Base-by-base conservation (phyloP, 2,888 invertebrate genomes). In the Rhagium mordax region DNA sequence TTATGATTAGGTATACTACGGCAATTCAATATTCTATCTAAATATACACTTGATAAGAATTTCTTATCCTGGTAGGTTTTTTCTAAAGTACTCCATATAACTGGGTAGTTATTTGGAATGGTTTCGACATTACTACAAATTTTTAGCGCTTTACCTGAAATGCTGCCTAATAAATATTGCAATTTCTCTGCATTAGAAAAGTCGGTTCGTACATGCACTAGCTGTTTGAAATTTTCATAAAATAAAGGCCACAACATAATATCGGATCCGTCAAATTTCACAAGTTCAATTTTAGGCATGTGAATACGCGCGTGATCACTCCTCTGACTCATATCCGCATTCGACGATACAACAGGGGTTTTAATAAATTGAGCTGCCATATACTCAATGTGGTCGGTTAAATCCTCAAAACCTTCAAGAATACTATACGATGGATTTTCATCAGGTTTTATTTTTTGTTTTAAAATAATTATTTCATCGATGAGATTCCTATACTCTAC, bases 221-320 rank as follows among this genome's bases (percentile, higher is more conserved):
- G 29, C 20, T 72, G 69, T 16, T 68, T 72, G 48, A 72, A 72
- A 64, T 68, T 72, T 62, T 72, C 64, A 59, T 72, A 59, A 62
- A 72, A 72, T 27, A 69, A 18, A 24, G 73, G 27, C 60, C 73
- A 66, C 16, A 70, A 27, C 20, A 61, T 33, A 20, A 64, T 51
- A 61, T 72, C 61, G 4, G 49, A 29, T 8, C 62, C 72, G 21
- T 71, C 65, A 33, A 71, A 59, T 57, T 71, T 71, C 41, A 71
- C 47, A 6, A 67, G 48, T 53, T 72, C 72, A 33, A 72, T 68
- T 41, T 68, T 67, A 20, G 61, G 59, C 59, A 68, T 68, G 6
- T 59, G 57, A 48, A 59, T 33, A 2, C 59, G 21, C 15, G n/a
- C 2, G n/a, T 27, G 27, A 15, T 47, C 41, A 60, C 18, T 41